These are phyloP conservation scores for Oegoconia quadripuncta DNA, from an alignment of 2,888 invertebrate genomes.

Conservation along the genomic window DNA sequence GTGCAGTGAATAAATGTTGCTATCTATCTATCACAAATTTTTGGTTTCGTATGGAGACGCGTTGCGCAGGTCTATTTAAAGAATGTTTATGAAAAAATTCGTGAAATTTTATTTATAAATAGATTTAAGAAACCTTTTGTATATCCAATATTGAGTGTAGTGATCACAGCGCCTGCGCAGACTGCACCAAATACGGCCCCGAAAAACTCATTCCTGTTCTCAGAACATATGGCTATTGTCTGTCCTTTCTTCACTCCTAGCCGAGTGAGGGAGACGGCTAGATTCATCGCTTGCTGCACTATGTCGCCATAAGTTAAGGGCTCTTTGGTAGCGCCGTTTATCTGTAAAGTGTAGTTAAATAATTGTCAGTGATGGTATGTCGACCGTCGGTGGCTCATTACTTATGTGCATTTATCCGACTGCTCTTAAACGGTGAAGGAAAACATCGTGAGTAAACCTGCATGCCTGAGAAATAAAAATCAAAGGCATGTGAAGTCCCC, in stretches of 20 bases:
- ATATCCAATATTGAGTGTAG: slow-evolving; percentile 45
- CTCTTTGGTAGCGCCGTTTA: slow-evolving; percentile 50
- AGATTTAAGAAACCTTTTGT: slow-evolving; percentile 41
- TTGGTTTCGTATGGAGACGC: too few species aligned
- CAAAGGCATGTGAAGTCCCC: too few species aligned
- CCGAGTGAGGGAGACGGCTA: slow-evolving; percentile 53
- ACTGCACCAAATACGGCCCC: slow-evolving; percentile 41
- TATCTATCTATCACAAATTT: too few species aligned
- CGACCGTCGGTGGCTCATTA: too few species aligned
- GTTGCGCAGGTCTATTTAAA: too few species aligned
- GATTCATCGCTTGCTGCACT: slow-evolving; percentile 47
- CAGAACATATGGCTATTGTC: slow-evolving; percentile 48
- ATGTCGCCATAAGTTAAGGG: slow-evolving; percentile 39
- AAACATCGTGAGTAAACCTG: too few species aligned
- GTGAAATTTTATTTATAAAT: too few species aligned
- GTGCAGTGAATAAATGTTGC: too few species aligned
- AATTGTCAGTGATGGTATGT: background rate
- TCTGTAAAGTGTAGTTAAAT: slow-evolving; percentile 33
- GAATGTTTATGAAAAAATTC: too few species aligned
- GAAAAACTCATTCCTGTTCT: slow-evolving; percentile 53
- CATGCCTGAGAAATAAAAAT: too few species aligned
- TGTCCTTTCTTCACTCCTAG: slow-evolving; percentile 58
- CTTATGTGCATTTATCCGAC: too few species aligned
- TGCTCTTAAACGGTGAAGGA: too few species aligned
- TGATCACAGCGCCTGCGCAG: slow-evolving; percentile 45